These are phyloP conservation scores for Phasia obesa DNA, from an alignment of 2,888 invertebrate species.

Conservation along the genomic window DNA sequence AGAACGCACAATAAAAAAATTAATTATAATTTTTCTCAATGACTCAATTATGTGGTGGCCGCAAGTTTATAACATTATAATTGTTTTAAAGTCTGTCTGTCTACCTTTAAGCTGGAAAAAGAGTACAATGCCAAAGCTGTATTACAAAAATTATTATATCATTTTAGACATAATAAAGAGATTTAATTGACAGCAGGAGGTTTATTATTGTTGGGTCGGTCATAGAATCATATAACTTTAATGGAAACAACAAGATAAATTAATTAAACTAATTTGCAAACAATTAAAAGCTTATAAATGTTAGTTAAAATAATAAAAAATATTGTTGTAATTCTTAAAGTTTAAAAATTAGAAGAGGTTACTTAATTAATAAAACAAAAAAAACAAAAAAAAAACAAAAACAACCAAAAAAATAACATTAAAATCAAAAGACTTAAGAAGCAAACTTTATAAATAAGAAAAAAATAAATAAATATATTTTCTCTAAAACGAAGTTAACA, in stretches of 20 bases:
- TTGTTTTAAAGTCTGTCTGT: slow-evolving; percentile 7
- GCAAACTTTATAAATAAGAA: slow-evolving; percentile 7
- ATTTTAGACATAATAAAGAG: slow-evolving; percentile 30
- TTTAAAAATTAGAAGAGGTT: not conserved
- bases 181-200: slow-evolving; percentile 60
- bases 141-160: slow-evolving; percentile 11
- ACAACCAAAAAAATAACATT: not conserved
- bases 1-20: not conserved
- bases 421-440: slow-evolving; percentile 44
- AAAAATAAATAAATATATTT: no score
- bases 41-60: slow-evolving; percentile 57
- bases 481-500: no score
- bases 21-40: slow-evolving; percentile 26
- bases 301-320: slow-evolving; percentile 16
- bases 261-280: slow-evolving; percentile 54
- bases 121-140: not conserved
- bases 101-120: not conserved
- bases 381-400: not conserved
- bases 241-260: slow-evolving; percentile 30
- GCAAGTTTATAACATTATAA: slow-evolving; percentile 37
- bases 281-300: slow-evolving; percentile 39
- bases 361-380: not conserved
- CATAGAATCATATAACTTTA: slow-evolving; percentile 29
- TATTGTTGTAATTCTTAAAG: not conserved
- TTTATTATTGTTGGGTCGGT: slow-evolving; percentile 19